Evolutionary conservation across 1,140 invertebrate genomes (phyloP).

Genomic region (Zaprionus taronus): DNA sequence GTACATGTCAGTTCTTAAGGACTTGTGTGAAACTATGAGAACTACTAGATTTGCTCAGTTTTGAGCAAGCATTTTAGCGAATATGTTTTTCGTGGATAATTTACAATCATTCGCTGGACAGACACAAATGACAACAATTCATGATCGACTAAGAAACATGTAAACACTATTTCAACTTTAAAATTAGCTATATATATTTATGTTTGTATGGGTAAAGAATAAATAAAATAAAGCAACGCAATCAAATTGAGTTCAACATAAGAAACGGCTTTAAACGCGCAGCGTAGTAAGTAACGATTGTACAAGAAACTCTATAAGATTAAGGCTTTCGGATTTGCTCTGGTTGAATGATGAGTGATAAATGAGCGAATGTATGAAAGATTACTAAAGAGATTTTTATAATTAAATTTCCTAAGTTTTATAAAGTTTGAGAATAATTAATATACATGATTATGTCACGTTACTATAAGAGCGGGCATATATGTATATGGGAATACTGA

Average conservation of each 20-base stretch:
- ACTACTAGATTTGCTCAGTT: conserved; percentile 31
- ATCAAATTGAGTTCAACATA: conserved; percentile 34
- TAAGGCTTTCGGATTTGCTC: conserved; percentile 31
- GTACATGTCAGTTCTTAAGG: conserved; percentile 32
- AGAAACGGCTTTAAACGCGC: conserved; percentile 54
- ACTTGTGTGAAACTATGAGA: conserved; percentile 31
- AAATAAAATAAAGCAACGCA: conserved; percentile 43
- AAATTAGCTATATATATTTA: conserved; percentile 7
- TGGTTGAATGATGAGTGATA: conserved; percentile 6
- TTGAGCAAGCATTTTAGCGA: conserved; percentile 33
- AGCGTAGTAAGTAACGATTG: conserved; percentile 62
- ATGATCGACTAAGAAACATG: conserved; percentile 20
- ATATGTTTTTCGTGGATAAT: conserved; percentile 17
- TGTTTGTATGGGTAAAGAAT: conserved; percentile 22
- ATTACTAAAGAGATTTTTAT: not conserved
- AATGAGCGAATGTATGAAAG: not conserved
- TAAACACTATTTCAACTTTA: conserved; percentile 19
- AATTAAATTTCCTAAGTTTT: not conserved
- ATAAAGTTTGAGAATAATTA: not conserved
- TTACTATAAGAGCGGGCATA: too few species aligned
- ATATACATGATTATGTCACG: not conserved
- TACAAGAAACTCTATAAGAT: conserved; percentile 43
- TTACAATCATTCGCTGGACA: conserved; percentile 31
- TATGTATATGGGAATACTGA: too few species aligned
- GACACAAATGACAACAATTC: conserved; percentile 23